Evolutionary conservation across 2,797 vertebrate species (phyloP), one percentile per base, ranked within the genome.

Genomic region (Aphelocoma californica): DNA sequence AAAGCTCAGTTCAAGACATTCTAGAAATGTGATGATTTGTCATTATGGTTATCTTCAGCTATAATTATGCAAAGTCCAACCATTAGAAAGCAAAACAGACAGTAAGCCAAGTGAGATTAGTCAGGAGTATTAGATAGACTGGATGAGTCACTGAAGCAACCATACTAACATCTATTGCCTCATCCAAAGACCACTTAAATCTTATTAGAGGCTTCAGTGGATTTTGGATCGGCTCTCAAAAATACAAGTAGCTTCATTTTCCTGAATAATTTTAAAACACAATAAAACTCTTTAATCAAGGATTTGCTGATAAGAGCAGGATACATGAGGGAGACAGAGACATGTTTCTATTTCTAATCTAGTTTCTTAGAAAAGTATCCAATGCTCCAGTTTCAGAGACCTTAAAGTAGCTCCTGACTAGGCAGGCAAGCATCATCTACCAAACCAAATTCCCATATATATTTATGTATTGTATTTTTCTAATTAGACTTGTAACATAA

Each of bases 351-450:
- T 71, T 91, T 67, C 34, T 88, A 36, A 65, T 74, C 29, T 31
- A 11, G 11, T 44, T 81, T 60, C 23, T 54, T 50, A 61, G 21
- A 71, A 86, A 81, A 92, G 40, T 1, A 13, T 66, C 24, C 24
- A 71, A 2, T 0, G 0, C 2, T 66, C 9, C 7, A 18, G 4
- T 48, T 54, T 81, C 42, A 32, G 26, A 44, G 4, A 24, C 6
- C 2, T 77, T 82, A 56, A 60, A 80, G 70, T 28, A 69, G 1
- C 0, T 8, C 10, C 31, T n/a, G 14, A 57, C 10, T 47, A 21
- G 24, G 4, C 26, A 87, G 15, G 7, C 7, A 60, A 81, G 32
- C 2, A 10, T 11, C n/a, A n/a, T 42, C 12, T 84, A 18, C 31
- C 12, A 74, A 74, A 62, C 1, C 8, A 25, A 51, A 79, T 62